Conservation (phyloP, 2,113 vertebrate genomes). For the Oenanthe oenanthe region DNA sequence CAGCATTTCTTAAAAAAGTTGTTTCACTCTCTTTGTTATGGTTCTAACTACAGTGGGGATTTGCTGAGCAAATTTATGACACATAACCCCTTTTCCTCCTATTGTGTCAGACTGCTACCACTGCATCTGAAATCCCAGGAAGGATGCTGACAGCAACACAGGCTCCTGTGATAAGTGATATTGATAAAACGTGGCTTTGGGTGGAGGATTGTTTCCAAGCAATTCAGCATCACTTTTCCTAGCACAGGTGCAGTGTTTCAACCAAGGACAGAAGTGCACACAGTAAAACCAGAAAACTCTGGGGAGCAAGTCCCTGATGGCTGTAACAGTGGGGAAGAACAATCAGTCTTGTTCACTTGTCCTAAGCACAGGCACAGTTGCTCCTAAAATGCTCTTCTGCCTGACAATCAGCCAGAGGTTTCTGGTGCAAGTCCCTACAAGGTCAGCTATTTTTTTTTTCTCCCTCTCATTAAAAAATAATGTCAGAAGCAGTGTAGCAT, state of each 20-base stretch:
- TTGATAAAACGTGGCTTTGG: neutral
- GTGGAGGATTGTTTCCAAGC: neutral
- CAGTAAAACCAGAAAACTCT: neutral
- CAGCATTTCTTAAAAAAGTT: neutral
- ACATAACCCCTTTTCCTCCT: neutral
- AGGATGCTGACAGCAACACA: neutral
- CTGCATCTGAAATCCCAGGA: neutral
- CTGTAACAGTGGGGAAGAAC: neutral
- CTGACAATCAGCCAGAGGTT: neutral
- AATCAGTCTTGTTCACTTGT: neutral
- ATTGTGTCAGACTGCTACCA: accelerated
- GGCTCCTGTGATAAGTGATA: neutral
- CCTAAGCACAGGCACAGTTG: neutral
- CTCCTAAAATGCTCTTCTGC: neutral
- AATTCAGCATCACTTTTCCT: neutral
- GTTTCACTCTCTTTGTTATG: neutral
- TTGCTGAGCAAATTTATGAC: neutral
- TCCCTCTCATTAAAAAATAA: slow-evolving; percentile 27
- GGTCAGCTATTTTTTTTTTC: slow-evolving; percentile 39
- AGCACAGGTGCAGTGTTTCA: neutral
- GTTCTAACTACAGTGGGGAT: neutral
- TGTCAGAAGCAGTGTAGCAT: slow-evolving; percentile 20
- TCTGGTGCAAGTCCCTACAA: slow-evolving; percentile 35
- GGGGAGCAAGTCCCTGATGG: neutral
- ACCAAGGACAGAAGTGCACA: neutral